Conservation (phyloP, 2,113 vertebrate genomes). For the Echinops telfairi region DNA sequence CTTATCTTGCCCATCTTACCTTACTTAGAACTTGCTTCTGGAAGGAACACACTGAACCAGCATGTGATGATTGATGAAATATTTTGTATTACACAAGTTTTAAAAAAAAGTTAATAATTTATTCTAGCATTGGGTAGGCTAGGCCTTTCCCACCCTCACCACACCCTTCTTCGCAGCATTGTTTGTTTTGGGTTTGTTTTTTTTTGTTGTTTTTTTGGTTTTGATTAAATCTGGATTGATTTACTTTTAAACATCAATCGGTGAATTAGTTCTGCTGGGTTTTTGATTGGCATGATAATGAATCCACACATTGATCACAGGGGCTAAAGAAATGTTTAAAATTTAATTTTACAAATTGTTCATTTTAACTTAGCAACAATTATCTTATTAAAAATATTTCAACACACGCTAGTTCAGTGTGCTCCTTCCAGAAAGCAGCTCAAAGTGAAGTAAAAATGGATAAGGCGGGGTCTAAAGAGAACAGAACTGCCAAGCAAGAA, state of each 20-base stretch:
- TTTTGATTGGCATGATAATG: constrained; percentile 9
- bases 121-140: background rate
- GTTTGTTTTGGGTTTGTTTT: background rate
- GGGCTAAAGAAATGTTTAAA: constrained; percentile 8
- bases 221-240: constrained; percentile 7
- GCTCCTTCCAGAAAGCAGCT: too few species aligned
- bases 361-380: background rate
- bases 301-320: constrained; percentile 9
- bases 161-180: constrained; percentile 22
- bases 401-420: too few species aligned
- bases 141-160: background rate
- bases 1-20: background rate
- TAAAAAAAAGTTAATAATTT: background rate
- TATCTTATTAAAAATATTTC: too few species aligned
- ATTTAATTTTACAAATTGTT: background rate
- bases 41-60: background rate
- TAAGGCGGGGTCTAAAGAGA: too few species aligned
- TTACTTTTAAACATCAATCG: background rate
- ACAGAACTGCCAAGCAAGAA: too few species aligned
- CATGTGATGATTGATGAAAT: background rate
- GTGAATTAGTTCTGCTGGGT: background rate
- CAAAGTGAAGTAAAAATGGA: too few species aligned
- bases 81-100: background rate
- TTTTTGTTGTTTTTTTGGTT: constrained; percentile 22
- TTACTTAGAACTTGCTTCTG: background rate